These are phyloP conservation scores for Baccha elongata DNA, from an alignment of 2,888 invertebrate genomes.

Conservation along the genomic window DNA sequence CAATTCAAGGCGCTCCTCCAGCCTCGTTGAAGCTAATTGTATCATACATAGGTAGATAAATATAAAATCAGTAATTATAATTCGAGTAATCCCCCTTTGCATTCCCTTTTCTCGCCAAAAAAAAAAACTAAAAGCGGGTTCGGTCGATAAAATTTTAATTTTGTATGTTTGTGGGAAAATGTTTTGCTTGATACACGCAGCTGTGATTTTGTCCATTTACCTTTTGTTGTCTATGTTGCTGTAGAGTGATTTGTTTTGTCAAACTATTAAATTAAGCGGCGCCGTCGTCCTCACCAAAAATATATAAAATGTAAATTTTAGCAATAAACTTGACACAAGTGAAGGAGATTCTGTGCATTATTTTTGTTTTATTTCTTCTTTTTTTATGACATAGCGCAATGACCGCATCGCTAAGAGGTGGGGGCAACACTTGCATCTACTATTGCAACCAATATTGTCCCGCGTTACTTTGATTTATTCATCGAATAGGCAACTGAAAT, in stretches of 20 bases:
- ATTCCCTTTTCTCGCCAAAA: slow-evolving; percentile 15
- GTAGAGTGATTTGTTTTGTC: background rate
- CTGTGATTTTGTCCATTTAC: slow-evolving; percentile 14
- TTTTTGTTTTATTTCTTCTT: background rate
- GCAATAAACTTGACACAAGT: no score
- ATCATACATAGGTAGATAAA: slow-evolving; percentile 40
- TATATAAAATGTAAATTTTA: no score
- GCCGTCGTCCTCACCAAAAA: no score
- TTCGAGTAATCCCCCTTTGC: background rate
- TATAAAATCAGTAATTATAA: slow-evolving; percentile 28
- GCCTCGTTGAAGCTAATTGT: slow-evolving; percentile 51
- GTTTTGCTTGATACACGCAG: slow-evolving; percentile 30
- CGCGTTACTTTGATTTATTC: slow-evolving; percentile 56
- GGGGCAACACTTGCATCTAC: background rate
- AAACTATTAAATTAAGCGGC: background rate
- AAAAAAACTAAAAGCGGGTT: background rate
- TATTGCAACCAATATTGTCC: slow-evolving; percentile 26
- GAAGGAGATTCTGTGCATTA: background rate
- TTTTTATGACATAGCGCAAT: slow-evolving; percentile 2
- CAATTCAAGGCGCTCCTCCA: slow-evolving; percentile 48
- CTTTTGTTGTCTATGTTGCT: background rate
- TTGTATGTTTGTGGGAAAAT: background rate
- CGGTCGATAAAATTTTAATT: slow-evolving; percentile 42
- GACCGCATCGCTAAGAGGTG: slow-evolving; percentile 19
- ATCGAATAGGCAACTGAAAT: background rate